These are phyloP conservation scores for Stenurella melanura DNA, from an alignment of 2,888 invertebrate genomes.

Conservation along the genomic window DNA sequence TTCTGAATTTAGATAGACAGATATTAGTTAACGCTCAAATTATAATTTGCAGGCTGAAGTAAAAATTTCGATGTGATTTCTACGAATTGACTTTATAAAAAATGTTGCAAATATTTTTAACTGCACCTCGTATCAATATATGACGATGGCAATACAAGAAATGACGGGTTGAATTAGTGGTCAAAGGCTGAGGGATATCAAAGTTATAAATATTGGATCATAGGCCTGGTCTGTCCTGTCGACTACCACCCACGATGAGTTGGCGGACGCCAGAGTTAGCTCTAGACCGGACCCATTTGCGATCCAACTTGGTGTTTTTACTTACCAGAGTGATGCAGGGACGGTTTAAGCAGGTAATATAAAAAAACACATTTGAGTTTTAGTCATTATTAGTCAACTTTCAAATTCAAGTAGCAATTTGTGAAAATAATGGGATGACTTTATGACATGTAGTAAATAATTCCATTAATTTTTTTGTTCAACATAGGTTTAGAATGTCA, in stretches of 20 bases:
- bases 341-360: not conserved
- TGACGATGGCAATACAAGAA: slow-evolving; percentile 57
- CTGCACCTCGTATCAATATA: slow-evolving; percentile 23
- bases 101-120: not conserved
- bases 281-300: slow-evolving; percentile 53
- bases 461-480: no score
- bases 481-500: no score
- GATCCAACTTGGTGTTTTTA: slow-evolving; percentile 42
- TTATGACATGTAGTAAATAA: no score
- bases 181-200: slow-evolving; percentile 65
- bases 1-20: no score
- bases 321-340: slow-evolving; percentile 17
- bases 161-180: slow-evolving; percentile 60
- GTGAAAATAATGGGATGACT: no score
- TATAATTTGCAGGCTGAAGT: no score
- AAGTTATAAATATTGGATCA: slow-evolving; percentile 71
- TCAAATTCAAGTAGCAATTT: no score
- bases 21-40: no score
- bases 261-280: slow-evolving; percentile 42
- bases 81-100: no score
- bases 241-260: slow-evolving; percentile 57
- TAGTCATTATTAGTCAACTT: not conserved
- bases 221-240: slow-evolving; percentile 49
- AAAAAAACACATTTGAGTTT: not conserved
- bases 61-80: no score